Evolutionary conservation across 1,140 invertebrate species (phyloP).

Genomic region (Trachymyrmex septentrionalis): DNA sequence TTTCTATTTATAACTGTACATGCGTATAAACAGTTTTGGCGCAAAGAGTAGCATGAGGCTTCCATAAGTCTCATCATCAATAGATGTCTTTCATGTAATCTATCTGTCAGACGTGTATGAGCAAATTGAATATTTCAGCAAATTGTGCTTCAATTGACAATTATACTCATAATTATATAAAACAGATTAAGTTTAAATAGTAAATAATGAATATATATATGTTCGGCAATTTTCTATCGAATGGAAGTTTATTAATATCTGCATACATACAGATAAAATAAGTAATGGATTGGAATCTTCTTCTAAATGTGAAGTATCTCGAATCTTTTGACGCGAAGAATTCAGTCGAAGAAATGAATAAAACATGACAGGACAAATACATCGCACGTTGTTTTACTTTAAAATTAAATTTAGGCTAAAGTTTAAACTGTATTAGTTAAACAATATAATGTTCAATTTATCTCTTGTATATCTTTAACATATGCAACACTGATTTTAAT

Average conservation of each 20-base stretch:
- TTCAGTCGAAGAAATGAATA: background rate
- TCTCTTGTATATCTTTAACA: background rate
- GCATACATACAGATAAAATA: background rate
- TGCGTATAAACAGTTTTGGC: background rate
- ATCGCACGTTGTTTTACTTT: background rate
- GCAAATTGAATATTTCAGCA: background rate
- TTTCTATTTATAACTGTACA: slow-evolving; percentile 15
- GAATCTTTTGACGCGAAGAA: background rate
- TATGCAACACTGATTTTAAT: background rate
- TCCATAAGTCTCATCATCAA: slow-evolving; percentile 30
- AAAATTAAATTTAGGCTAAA: slow-evolving; percentile 12
- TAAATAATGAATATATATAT: background rate
- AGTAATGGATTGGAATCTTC: background rate
- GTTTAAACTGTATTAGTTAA: background rate
- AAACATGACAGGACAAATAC: background rate
- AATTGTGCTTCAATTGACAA: background rate
- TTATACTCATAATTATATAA: background rate
- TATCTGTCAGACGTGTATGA: background rate
- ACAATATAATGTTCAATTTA: background rate
- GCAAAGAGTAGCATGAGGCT: background rate
- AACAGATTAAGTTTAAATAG: background rate
- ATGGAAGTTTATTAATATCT: slow-evolving; percentile 23
- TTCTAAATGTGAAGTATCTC: slow-evolving; percentile 3
- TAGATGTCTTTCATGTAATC: background rate
- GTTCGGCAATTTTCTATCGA: background rate